Evolutionary conservation across 2,888 invertebrate species (phyloP), one percentile per base, ranked within the genome.

Genomic region (Phyto melanocephala): DNA sequence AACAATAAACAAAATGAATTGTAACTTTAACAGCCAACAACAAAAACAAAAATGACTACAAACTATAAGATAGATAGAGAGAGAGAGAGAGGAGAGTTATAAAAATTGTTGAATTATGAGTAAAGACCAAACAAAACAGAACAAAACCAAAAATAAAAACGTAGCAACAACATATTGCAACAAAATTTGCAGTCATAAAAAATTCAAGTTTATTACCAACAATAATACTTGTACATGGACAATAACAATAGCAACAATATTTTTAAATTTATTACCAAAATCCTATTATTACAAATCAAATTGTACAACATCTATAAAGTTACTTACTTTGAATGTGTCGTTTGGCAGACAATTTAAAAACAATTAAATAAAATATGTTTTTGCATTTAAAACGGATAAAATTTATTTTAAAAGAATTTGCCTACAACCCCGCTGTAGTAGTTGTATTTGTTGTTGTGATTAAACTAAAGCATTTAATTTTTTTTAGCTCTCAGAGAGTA

Each of bases 141-240:
- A 52, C n/a, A n/a, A n/a, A n/a, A n/a, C n/a, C n/a, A n/a, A n/a
- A n/a, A n/a, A n/a, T n/a, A n/a, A n/a, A n/a, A n/a, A n/a, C n/a
- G 28, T 3, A 28, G 10, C 11, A 40, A 60, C 60, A 72, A 86
- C 86, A 88, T 87, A 88, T 88, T 88, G 88, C 89, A 88, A 88
- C 88, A 88, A 63, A 72, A 17, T 87, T 89, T 87, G 88, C 86
- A 84, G 87, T 86, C 87, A 87, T 88, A 88, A 88, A 67, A 88
- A 88, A 60, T 86, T 86, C 83, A 86, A 87, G 85, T 87, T 88
- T 88, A 88, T 87, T 87, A 85, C 86, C 86, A 22, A 78, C 63
- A 65, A 63, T 74, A 42, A 63, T 40, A 20, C 33, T 45, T 10
- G 24, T 35, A 58, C 56, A 70, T 45, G 45, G 45, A 58, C 70